Base-by-base conservation (phyloP, 2,113 vertebrate genomes). In the Urocitellus parryii region DNA sequence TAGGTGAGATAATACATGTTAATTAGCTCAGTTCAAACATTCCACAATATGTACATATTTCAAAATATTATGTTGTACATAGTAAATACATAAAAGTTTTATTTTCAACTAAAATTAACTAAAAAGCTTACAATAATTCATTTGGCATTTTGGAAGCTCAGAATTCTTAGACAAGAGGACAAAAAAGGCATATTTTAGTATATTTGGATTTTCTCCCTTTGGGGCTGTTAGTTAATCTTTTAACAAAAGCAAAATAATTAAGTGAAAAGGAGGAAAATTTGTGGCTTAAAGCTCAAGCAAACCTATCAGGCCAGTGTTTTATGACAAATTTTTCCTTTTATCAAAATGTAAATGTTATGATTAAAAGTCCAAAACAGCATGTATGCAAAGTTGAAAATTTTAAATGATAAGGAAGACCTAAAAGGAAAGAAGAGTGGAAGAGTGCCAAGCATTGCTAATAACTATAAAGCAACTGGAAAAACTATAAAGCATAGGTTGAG, bases 281-380 rank as follows among this genome's bases (percentile, higher is more conserved):
- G 45, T 72, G 22, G 27, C 39, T 89, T 74, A 88, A 95, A 37
- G 3, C 8, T 91, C 63, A 92, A 78, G 42, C 34, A 51, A 94
- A 82, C 1, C 63, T 82, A 58, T 84, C 34, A 53, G 32, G 22
- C 42, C 85, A 81, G n/a, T 68, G 18, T 58, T 96, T 90, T 79
- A 48, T 74, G 25, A 29, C 5, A 65, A 63, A 24, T 17, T 42
- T 94, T 94, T 82, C 45, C 20, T 82, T 94, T 29, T 90, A 25
- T 29, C 24, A 72, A n/a, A 79, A 96, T 76, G n/a, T 91, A 95
- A 92, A 92, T 68, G 34, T 84, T 95, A 56, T 84, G 27, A 81
- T n/a, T 90, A 77, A 93, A 91, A 93, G 24, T 79, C 34, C 56
- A 74, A 87, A 84, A 77, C 24, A 80, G 65, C 10, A 39, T 65